phyloP scores from a whole-genome alignment of 2,888 invertebrate species.

The Melanchra persicariae region DNA sequence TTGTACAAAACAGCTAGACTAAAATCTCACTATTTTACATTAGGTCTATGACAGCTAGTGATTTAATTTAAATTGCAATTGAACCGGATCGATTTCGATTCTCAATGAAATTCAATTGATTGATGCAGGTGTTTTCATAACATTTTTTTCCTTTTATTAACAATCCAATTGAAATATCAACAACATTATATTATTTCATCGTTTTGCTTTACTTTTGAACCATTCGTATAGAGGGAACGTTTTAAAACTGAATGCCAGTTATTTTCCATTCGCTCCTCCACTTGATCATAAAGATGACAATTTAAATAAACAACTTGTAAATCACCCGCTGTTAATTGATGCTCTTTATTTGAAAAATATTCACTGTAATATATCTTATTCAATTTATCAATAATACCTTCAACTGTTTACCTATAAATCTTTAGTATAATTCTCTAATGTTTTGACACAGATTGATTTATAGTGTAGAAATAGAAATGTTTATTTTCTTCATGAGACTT shows the following conservation, averaged over 20 bases:
- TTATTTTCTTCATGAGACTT: constrained; percentile 5
- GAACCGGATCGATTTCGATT: neutral
- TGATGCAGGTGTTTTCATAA: constrained; percentile 7
- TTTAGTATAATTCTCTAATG: neutral
- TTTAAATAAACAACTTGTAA: constrained; percentile 41
- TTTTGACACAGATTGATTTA: neutral
- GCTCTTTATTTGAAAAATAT: neutral
- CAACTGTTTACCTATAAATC: neutral
- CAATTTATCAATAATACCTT: neutral
- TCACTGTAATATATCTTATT: neutral
- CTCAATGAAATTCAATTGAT: neutral
- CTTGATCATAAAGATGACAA: constrained; percentile 34
- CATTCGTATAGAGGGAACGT: constrained; percentile 6
- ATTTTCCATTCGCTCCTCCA: constrained; percentile 30
- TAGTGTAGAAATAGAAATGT: neutral
- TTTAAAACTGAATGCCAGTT: constrained; percentile 33
- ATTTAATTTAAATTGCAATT: neutral
- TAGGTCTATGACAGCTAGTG: neutral
- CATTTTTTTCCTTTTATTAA: neutral
- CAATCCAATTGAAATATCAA: neutral
- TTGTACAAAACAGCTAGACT: too few relatives aligned
- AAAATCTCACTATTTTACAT: neutral
- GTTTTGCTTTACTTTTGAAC: constrained; percentile 5
- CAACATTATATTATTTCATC: neutral
- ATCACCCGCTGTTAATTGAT: constrained; percentile 17